Conservation (phyloP, 2,113 vertebrate genomes). For the Orcinus orca region DNA sequence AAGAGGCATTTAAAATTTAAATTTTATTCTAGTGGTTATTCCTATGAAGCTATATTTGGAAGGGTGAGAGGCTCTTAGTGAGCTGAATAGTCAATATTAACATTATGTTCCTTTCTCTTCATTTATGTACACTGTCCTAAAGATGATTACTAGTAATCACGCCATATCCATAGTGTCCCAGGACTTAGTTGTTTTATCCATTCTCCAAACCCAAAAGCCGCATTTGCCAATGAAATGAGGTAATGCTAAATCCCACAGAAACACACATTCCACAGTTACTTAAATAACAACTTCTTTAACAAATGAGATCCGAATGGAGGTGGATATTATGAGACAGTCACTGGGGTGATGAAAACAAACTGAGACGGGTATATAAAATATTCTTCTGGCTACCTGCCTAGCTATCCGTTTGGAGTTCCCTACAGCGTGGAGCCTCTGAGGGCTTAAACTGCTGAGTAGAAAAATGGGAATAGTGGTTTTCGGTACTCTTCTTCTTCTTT, state of each 20-base stretch:
- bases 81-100: background rate
- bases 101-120: background rate
- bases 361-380: background rate
- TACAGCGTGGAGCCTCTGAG: background rate
- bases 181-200: background rate
- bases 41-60: conserved; percentile 11
- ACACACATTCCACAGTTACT: background rate
- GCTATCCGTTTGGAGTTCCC: background rate
- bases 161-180: background rate
- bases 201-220: background rate
- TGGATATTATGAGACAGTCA: background rate
- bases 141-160: background rate
- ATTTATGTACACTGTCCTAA: background rate
- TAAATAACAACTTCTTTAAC: conserved; percentile 9
- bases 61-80: background rate
- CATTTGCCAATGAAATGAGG: background rate
- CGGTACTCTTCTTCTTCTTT: background rate
- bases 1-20: conserved; percentile 32
- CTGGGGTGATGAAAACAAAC: background rate
- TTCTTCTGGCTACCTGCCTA: background rate
- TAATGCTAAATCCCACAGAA: conserved; percentile 17
- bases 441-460: background rate
- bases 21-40: background rate
- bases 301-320: conserved; percentile 8
- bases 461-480: conserved; percentile 23